These are phyloP conservation scores for Platycercus adscitus DNA, from an alignment of 2,113 vertebrate species.

Conservation along the genomic window DNA sequence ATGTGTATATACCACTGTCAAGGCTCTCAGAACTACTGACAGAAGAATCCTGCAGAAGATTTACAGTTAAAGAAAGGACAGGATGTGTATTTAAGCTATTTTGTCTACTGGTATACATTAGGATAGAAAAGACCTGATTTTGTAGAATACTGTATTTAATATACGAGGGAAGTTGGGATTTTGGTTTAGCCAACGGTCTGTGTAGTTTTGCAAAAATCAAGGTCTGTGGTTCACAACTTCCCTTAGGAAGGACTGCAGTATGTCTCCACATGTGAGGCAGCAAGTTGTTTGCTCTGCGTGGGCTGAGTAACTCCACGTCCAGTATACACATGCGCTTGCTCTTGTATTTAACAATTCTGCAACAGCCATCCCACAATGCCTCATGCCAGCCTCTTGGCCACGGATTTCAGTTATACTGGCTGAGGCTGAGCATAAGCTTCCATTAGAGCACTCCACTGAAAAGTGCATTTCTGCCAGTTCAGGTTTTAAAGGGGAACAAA, in stretches of 20 bases:
- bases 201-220: background rate
- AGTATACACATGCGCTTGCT: background rate
- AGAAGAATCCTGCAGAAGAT: background rate
- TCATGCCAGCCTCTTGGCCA: background rate
- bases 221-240: background rate
- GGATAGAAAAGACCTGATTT: background rate
- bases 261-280: background rate
- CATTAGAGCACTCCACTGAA: background rate
- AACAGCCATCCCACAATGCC: background rate
- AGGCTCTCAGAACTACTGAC: background rate
- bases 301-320: background rate
- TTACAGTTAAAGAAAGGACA: background rate
- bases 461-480: background rate
- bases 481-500: background rate
- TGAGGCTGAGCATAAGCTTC: background rate
- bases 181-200: background rate
- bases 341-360: background rate
- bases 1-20: background rate
- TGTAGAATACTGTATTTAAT: background rate
- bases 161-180: background rate
- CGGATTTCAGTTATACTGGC: background rate
- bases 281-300: background rate
- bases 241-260: background rate
- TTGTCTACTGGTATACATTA: background rate
- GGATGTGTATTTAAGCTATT: background rate